Percentiles rank a stretch among this genome's conserved stretches.
Conservation (phyloP, 2,113 vertebrate species). For the Neotoma lepida region DNA sequence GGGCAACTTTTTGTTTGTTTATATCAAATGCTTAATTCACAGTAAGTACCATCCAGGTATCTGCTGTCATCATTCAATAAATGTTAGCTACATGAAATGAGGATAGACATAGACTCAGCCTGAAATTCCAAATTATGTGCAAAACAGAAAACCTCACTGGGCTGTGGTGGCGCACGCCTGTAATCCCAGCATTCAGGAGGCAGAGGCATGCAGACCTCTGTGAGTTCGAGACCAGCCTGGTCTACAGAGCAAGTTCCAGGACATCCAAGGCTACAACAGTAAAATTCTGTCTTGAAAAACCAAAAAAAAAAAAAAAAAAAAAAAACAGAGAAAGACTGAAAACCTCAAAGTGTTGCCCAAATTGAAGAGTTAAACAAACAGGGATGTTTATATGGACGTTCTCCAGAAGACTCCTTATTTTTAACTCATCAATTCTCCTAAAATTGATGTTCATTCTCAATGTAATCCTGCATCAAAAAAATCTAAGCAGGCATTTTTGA, state of each 20-base stretch:
- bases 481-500: neutral
- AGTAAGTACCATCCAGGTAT: neutral
- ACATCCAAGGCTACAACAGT: neutral
- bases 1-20: neutral
- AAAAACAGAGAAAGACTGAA: neutral
- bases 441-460: neutral
- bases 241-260: no score
- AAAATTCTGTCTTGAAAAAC: neutral
- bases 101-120: neutral
- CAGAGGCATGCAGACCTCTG: neutral
- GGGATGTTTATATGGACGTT: no score
- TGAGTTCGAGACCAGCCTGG: no score
- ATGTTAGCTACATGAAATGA: neutral
- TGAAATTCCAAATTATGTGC: slow-evolving; percentile 1
- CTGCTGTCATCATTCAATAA: neutral
- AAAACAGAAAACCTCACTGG: neutral
- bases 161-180: neutral
- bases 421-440: neutral
- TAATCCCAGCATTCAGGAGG: neutral
- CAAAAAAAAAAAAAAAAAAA: no score
- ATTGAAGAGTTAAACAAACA: neutral
- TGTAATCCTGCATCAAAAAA: neutral
- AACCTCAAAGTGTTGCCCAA: neutral
- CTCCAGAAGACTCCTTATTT: neutral
- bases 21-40: neutral